Evolutionary conservation across 2,888 invertebrate genomes (phyloP), one percentile per base, ranked within the genome.

Genomic region (Prenolepis imparis): DNA sequence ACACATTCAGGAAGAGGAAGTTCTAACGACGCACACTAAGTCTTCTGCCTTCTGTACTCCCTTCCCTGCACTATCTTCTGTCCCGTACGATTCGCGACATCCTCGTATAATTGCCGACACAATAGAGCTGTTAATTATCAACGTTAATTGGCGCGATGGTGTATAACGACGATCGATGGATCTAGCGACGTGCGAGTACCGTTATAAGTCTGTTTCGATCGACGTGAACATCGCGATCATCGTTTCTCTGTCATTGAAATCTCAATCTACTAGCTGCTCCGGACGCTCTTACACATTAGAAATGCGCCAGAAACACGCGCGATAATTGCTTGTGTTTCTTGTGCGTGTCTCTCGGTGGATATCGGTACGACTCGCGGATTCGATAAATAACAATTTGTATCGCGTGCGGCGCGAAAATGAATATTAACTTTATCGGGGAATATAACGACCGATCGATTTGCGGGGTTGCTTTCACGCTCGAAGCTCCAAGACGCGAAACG

Each of bases 41-140:
- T 18, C 18, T 48, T 18, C 1, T 48, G 48, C n/a, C 52, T 52
- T 52, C 52, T n/a, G n/a, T 52, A n/a, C 52, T 52, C 48, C 36
- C 36, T 32, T 32, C 28, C 28, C 28, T 32, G 3, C 3, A 32
- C 28, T 36, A 5, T 6, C 36, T 36, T 36, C 36, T 36, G n/a
- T 52, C 48, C 18, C 6, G 48, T 48, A 48, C 61, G 44, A 32
- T 48, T 11, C 28, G 21, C 64, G 39, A 39, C 48, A 48, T 48
- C 41, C 28, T 44, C 48, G 15, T 70, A 39, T 84, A 87, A 89
- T 87, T 83, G 85, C 77, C 83, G 44, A 63, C 63, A 86, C 85
- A 90, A 89, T 90, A 85, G 87, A 87, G 87, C 84, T 89, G 88
- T 90, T 90, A 89, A 90, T 89, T 90, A 88, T n/a, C n/a, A n/a